Evolutionary conservation across 2,888 invertebrate genomes (phyloP), one percentile per base, ranked within the genome.

Genomic region (Chloroclysta siterata): DNA sequence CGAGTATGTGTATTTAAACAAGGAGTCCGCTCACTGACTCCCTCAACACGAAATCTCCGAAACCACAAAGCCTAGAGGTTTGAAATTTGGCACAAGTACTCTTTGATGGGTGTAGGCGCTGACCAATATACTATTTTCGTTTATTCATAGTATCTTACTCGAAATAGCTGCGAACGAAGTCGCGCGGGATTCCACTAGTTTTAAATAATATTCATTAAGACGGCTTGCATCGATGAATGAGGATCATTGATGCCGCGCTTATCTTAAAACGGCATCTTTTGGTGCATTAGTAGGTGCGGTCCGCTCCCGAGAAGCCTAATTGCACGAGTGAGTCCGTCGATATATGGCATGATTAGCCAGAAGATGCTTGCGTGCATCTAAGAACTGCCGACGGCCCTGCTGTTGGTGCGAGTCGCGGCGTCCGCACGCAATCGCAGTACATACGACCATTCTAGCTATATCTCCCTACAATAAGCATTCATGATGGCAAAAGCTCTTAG

Each of bases 261-360:
- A 65, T 65, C 53, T 51, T 14, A 33, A 54, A 54, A 58, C 67
- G 60, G 65, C 57, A 69, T 71, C 67, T 57, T 57, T 60, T 58
- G 72, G 73, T 77, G 78, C 56, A 79, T 79, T 80, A 80, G 69
- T 79, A 78, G 79, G 73, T 71, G 33, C 47, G 42, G 15, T 22
- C 80, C 76, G 80, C 84, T 89, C 87, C 85, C 78, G 79, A 85
- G 85, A 88, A 88, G 77, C 80, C 83, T 90, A 89, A 90, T 89
- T 89, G 84, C 82, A 76, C 72, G 67, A 82, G 81, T 80, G 78
- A 80, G 81, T 79, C 80, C 79, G 82, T 79, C 82, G 87, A 88
- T 90, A 85, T 83, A 75, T 80, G 75, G 74, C 68, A 77, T 79
- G 88, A 90, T 90, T 89, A 90, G 87, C 85, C 75, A 79, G 88